Base-by-base conservation (phyloP, 2,797 vertebrate species). In the Betta splendens region DNA sequence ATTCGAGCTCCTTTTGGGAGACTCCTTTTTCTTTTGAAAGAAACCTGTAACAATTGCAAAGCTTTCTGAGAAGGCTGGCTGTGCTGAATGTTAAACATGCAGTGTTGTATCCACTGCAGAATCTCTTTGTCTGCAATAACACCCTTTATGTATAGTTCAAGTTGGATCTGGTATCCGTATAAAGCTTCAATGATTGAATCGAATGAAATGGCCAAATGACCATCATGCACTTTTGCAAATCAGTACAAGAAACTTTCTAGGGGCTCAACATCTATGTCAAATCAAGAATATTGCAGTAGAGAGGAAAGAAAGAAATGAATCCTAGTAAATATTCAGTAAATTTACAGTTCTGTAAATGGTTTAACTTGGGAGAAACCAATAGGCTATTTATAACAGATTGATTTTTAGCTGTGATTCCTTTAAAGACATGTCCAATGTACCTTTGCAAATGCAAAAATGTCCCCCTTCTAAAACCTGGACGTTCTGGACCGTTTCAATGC, bases 11-110 rank as follows among this genome's bases (percentile, higher is more conserved):
- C 55, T 69, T 84, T 85, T 69, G 77, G 71, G 77, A 86, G 81
- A 85, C 75, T 80, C 57, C 37, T 68, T 72, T n/a, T 72, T 80
- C 69, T 78, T 81, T 58, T 62, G 78, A 79, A 71, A 69, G 63
- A 84, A 86, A 82, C 64, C 67, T 88, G 78, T 84, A 83, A 83
- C 71, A 78, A 81, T 87, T 82, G 76, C 66, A 64, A 81, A 83
- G 85, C 85, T 88, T 87, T 90, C 84, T 85, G 88, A 82, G 83
- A 86, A 87, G 81, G 82, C 84, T 83, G 12, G 61, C 74, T 79
- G 74, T 73, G 80, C 80, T 89, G 85, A 85, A 85, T 88, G 87
- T 89, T 85, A 81, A 81, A 82, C 64, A 65, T 63, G 73, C 75
- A 64, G 79, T 78, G 78, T 80, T 75, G 69, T 79, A 67, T 81